Percentiles rank a stretch among this genome's conserved stretches.
Evolutionary conservation across 2,797 vertebrate genomes (phyloP).

Genomic region (Remorina albescens): DNA sequence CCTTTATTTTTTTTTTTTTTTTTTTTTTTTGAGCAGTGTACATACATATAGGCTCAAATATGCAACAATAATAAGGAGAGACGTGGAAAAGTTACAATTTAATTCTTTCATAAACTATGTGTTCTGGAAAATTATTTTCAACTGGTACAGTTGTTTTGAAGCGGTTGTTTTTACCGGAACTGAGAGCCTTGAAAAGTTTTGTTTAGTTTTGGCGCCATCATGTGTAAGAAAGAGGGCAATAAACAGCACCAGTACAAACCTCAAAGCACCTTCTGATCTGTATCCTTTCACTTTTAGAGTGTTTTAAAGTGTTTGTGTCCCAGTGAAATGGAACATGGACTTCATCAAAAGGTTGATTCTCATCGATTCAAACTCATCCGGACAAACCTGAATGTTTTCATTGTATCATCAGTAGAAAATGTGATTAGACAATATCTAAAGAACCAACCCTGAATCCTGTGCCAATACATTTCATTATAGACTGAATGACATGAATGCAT

Average conservation of each 20-base stretch:
- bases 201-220: conserved; percentile 70
- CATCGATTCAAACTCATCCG: not conserved
- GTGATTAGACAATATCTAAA: no score
- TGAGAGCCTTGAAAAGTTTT: conserved; percentile 2
- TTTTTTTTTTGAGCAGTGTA: no score
- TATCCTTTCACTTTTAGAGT: not conserved
- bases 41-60: not conserved
- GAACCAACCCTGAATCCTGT: no score
- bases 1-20: no score
- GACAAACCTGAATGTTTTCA: no score
- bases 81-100: not conserved
- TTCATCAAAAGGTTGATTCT: no score
- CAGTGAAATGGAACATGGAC: no score
- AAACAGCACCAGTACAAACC: not conserved
- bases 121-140: not conserved
- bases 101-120: not conserved
- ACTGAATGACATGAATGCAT: no score
- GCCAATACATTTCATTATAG: no score
- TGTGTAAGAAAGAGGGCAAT: conserved; percentile 62
- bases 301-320: not conserved
- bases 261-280: not conserved
- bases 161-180: no score
- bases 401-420: no score
- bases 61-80: not conserved
- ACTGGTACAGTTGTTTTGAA: not conserved